Conservation (phyloP, 2,113 vertebrate genomes). For the Esox niger region DNA sequence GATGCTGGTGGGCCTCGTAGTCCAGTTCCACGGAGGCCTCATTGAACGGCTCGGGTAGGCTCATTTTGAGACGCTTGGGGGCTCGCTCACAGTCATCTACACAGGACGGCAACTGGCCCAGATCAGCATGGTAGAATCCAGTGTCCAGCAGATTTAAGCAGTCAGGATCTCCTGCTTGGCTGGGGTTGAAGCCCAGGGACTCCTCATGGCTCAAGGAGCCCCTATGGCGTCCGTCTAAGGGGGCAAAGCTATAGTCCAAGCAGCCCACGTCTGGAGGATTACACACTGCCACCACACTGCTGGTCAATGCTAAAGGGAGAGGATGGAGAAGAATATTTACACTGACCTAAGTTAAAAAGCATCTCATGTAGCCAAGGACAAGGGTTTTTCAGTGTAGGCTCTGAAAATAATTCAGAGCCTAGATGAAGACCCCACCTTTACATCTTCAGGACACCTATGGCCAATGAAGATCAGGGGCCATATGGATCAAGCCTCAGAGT, state of each 20-base stretch:
- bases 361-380: no score
- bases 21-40: constrained; percentile 78
- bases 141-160: constrained; percentile 88
- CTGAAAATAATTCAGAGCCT: no score
- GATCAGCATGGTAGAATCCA: constrained; percentile 85
- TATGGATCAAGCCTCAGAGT: no score
- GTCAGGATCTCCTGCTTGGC: constrained; percentile 74
- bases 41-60: constrained; percentile 79
- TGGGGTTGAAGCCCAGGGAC: constrained; percentile 76
- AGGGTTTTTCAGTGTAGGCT: no score
- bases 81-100: constrained; percentile 80
- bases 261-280: constrained; percentile 74
- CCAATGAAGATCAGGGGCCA: no score
- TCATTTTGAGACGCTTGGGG: constrained; percentile 82
- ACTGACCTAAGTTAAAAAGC: no score
- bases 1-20: constrained; percentile 79
- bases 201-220: constrained; percentile 80
- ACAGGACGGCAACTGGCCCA: constrained; percentile 75
- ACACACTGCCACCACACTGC: constrained; percentile 79
- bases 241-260: constrained; percentile 75
- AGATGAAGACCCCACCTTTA: no score
- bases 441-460: no score
- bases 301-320: constrained; percentile 73
- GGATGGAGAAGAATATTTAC: not conserved
- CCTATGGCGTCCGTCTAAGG: constrained; percentile 77